Conservation (phyloP, 2,797 vertebrate genomes). For the Mus caroli region DNA sequence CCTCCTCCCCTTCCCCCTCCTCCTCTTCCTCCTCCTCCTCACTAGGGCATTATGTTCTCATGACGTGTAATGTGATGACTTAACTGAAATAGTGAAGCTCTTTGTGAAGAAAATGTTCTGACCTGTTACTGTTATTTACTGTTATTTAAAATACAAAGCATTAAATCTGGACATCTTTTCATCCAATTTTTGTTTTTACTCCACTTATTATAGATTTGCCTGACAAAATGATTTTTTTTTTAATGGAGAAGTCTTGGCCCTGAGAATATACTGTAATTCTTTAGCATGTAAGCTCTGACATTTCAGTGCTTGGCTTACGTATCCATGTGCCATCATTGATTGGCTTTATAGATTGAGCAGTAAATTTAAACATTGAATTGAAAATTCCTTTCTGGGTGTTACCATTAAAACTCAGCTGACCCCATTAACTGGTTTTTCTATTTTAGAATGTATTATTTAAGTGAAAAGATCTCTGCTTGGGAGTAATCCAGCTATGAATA, state of each 20-base stretch:
- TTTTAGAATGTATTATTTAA: conserved; percentile 44
- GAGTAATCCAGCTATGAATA: neutral
- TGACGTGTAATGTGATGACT: neutral
- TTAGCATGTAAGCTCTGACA: conserved; percentile 31
- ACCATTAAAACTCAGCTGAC: conserved; percentile 40
- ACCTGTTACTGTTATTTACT: conserved; percentile 5
- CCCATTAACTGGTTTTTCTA: conserved; percentile 34
- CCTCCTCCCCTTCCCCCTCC: neutral
- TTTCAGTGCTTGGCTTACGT: neutral
- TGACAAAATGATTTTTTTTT: neutral
- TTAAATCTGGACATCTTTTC: neutral
- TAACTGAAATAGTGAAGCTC: neutral
- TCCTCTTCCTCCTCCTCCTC: neutral
- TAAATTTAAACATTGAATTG: conserved; percentile 10
- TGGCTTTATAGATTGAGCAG: conserved; percentile 35
- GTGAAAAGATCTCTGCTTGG: neutral
- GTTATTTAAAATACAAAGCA: conserved; percentile 34
- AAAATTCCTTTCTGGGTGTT: conserved; percentile 3
- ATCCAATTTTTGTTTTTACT: conserved; percentile 37
- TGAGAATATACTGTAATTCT: neutral
- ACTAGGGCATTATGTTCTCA: conserved; percentile 1
- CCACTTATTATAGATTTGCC: conserved; percentile 4
- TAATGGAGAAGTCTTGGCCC: neutral
- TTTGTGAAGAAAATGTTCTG: neutral
- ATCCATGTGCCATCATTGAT: neutral